Evolutionary conservation across 2,888 invertebrate genomes (phyloP), one percentile per base, ranked within the genome.

Genomic region (Platypus cylindrus): DNA sequence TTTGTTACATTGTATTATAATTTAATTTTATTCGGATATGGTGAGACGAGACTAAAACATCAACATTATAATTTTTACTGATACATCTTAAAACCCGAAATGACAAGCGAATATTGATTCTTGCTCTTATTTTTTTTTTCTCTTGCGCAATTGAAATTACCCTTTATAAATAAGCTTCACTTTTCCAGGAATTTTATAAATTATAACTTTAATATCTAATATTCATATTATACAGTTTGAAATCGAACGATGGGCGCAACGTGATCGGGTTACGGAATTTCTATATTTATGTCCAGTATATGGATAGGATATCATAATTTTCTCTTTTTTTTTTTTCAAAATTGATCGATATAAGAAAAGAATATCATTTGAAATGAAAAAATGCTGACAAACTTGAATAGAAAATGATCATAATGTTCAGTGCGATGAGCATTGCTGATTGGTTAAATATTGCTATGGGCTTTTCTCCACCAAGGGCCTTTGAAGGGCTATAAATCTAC

Each of bases 21-120:
- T 59, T 58, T 56, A 58, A 59, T 59, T 56, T 55, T 50, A 55
- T 55, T n/a, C n/a, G n/a, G n/a, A n/a, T n/a, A 11, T 4, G 17
- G 30, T 17, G 30, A 17, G 17, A 16, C 17, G 9, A n/a, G 17
- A 29, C 29, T 4, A 11, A 24, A 24, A 24, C 9, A 20, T 20
- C 20, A 5, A 5, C 20, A 5, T 20, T 20, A 5, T 20, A 9
- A 7, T 20, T 20, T 20, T 20, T 20, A 20, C 20, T 9, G 20
- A n/a, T n/a, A n/a, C n/a, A n/a, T n/a, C n/a, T n/a, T n/a, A n/a
- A n/a, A n/a, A n/a, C n/a, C n/a, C n/a, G n/a, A n/a, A n/a, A n/a
- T n/a, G n/a, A n/a, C n/a, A n/a, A n/a, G n/a, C n/a, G n/a, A n/a
- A n/a, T n/a, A n/a, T n/a, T n/a, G n/a, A n/a, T n/a, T n/a, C n/a